These are phyloP conservation scores for Dysmachus trigonus DNA, from an alignment of 2,888 invertebrate species.

Conservation along the genomic window DNA sequence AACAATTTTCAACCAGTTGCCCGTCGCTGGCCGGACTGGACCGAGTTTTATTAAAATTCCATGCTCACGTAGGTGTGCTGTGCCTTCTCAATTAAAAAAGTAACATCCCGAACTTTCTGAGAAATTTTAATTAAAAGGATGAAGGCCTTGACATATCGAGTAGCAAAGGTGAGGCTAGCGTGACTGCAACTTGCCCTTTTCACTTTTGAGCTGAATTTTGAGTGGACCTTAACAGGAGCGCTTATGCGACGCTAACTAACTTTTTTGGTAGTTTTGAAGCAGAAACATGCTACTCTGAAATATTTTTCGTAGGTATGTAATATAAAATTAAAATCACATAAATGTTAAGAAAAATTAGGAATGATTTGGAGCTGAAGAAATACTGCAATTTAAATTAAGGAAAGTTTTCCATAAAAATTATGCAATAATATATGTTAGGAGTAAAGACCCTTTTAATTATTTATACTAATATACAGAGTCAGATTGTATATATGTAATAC, in stretches of 20 bases:
- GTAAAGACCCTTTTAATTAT: too few species aligned
- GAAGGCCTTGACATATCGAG: background rate
- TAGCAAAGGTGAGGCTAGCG: background rate
- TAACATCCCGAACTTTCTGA: background rate
- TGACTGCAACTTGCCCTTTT: background rate
- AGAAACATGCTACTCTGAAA: too few species aligned
- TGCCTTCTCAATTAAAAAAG: background rate
- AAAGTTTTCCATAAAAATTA: too few species aligned
- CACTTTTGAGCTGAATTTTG: background rate
- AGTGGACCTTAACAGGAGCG: background rate
- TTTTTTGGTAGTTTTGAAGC: background rate
- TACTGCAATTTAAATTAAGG: too few species aligned
- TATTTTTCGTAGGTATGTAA: too few species aligned
- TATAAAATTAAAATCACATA: too few species aligned
- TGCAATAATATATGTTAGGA: too few species aligned
- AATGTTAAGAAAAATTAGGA: too few species aligned
- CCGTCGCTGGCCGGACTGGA: background rate
- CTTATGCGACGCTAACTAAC: background rate
- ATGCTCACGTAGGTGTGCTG: background rate
- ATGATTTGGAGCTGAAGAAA: too few species aligned
- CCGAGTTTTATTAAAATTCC: background rate
- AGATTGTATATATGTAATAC: too few species aligned
- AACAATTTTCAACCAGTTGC: background rate
- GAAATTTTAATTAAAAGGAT: background rate
- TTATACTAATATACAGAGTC: too few species aligned